Base-by-base conservation (phyloP, 2,113 vertebrate genomes). In the Dicaeum eximium region DNA sequence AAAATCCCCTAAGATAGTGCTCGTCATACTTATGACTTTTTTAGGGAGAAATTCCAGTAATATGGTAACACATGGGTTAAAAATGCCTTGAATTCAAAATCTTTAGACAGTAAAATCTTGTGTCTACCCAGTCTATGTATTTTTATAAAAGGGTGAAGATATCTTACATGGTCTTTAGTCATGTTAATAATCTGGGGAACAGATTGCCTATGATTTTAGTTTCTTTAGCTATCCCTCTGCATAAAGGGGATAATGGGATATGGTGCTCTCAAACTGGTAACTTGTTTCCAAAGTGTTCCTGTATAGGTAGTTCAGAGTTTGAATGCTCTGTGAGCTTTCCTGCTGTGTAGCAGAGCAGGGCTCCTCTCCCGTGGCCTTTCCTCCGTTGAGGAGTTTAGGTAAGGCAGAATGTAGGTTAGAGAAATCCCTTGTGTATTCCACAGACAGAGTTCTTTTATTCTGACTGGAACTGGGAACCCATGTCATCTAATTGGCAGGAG, bases 251-350 rank as follows among this genome's bases (percentile, higher is more conserved):
- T 86, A 58, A 47, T 42, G 24, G 31, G 13, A 44, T 72, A 80
- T 66, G 14, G 3, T 54, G 25, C 42, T 73, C 9, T 33, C 3
- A 2, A n/a, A 38, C 6, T 25, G 28, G 1, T 58, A 1, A 11
- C 54, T 58, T 86, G 6, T 8, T 90, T 88, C 33, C 62, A 51
- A 10, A 80, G 12, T 56, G 17, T 65, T 38, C 31, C 64, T 2
- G 0, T 38, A 7, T 28, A 47, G 27, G 8, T 45, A 44, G 35
- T 51, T 86, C 40, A 82, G 45, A 11, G 31, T 69, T 61, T 65
- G 66, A 79, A 5, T n/a, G 54, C 11, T 77, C 58, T 42, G 6
- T 51, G 45, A 58, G 35, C 33, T 90, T 37, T 45, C 30, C 30
- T 93, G 28, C 24, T 69, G 23, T 30, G 40, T 61, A 19, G 40